Base-by-base conservation (phyloP, 1,140 invertebrate species). In the Atta cephalotes region DNA sequence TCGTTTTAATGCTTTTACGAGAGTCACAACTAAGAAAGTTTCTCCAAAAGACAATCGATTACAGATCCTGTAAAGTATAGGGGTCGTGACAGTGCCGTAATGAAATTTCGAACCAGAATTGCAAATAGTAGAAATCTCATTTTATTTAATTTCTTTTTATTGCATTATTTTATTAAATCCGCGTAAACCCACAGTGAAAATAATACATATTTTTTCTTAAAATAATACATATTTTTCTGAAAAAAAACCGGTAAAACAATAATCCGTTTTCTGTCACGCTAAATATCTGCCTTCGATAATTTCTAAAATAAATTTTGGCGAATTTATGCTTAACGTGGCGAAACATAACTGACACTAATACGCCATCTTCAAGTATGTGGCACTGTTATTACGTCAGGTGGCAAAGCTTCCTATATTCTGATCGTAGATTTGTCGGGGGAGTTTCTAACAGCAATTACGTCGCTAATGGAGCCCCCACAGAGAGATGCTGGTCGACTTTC, bases 401-500 rank as follows among this genome's bases (percentile, higher is more conserved):
- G 87, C 71, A 87, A 84, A 84, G 77, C 58, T 60, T 74, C 65
- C 53, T 77, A 51, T 88, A 76, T 76, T 51, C 49, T 86, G 89
- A 94, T 93, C 91, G 92, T 92, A 92, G 89, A 92, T 93, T 92
- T 91, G 92, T 92, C 92, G 89, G 49, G 87, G 88, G 92, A 94
- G 93, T 94, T 94, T 91, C 90, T 85, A 94, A 93, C 91, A 92
- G 92, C 93, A 93, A 94, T 94, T 94, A 93, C 92, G 86, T 66
- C 80, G 90, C 92, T 94, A 93, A 94, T 94, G 93, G 93, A 93
- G 89, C 89, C 82, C 89, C 92, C 78, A 76, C 88, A 91, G 91
- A 91, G 89, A 92, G 90, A 88, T 88, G 81, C 82, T 87, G 89
- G 91, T 89, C 90, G 91, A 93, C 91, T 92, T 93, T 92, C 63